Conservation (phyloP, 1,140 invertebrate genomes). For the Macrobrachium nipponense region DNA sequence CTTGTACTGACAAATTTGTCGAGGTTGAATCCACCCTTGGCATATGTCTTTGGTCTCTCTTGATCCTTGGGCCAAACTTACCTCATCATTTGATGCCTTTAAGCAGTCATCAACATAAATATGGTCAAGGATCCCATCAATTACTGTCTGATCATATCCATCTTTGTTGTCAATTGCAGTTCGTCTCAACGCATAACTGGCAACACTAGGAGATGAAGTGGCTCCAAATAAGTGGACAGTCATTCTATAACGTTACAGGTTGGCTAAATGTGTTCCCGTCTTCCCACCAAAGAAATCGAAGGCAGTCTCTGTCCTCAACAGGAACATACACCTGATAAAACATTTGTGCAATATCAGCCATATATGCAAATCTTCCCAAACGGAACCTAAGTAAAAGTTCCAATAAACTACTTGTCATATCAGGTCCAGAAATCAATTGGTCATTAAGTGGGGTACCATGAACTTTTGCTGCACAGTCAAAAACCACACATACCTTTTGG, state of each 20-base stretch:
- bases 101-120: slow-evolving; percentile 12
- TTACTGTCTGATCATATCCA: neutral
- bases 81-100: too few species aligned
- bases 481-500: too few species aligned
- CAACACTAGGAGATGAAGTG: neutral
- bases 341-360: slow-evolving; percentile 18
- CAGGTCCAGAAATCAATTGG: too few species aligned
- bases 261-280: neutral
- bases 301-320: neutral
- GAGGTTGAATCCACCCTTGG: slow-evolving; percentile 19
- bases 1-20: neutral
- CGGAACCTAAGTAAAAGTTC: neutral
- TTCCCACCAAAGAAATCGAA: slow-evolving; percentile 23
- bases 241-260: neutral
- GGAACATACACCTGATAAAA: slow-evolving; percentile 15
- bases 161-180: neutral
- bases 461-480: too few species aligned
- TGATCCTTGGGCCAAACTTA: too few species aligned
- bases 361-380: neutral
- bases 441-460: too few species aligned
- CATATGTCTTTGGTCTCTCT: neutral
- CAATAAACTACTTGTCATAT: neutral
- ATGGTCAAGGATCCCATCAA: neutral
- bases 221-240: slow-evolving; percentile 22
- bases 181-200: neutral